phyloP scores from a whole-genome alignment of 2,888 invertebrate species.

The Cosmorhoe ocellata region DNA sequence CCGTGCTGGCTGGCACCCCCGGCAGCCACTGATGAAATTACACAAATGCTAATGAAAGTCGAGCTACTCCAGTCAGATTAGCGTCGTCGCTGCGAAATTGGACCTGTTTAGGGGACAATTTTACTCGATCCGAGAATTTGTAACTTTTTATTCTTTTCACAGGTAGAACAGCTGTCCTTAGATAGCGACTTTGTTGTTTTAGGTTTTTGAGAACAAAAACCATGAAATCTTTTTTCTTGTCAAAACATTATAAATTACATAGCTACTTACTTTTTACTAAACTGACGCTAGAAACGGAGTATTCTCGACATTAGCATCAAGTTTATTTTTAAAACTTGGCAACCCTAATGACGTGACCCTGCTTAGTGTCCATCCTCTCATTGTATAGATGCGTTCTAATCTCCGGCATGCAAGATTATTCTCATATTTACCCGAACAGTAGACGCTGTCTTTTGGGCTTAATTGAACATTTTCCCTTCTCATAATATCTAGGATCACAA shows the following conservation, averaged over 20 bases:
- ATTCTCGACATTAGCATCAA: too few species aligned
- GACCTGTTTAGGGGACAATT: conserved; percentile 60
- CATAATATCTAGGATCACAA: conserved; percentile 24
- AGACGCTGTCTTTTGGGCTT: conserved; percentile 46
- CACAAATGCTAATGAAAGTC: conserved; percentile 75
- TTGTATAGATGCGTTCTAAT: conserved; percentile 43
- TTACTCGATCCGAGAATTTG: conserved; percentile 45
- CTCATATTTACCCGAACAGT: conserved; percentile 54
- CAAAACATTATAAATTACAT: too few species aligned
- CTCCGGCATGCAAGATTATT: conserved; percentile 54
- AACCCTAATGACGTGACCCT: conserved; percentile 23
- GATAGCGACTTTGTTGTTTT: background rate
- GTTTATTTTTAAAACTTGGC: background rate
- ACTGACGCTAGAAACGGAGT: too few species aligned
- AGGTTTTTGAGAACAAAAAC: conserved; percentile 1
- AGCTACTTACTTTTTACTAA: too few species aligned
- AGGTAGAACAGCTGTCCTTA: background rate
- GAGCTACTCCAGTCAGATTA: conserved; percentile 63
- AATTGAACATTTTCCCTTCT: conserved; percentile 58
- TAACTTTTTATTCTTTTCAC: conserved; percentile 28
- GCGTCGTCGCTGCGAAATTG: conserved; percentile 63
- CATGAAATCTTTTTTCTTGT: too few species aligned
- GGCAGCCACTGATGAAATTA: conserved; percentile 68
- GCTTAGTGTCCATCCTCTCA: conserved; percentile 40
- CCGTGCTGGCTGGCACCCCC: conserved; percentile 29